A percentile compares a stretch with the other conserved stretches of the same genome.
These are phyloP conservation scores for Aporophyla lueneburgensis DNA, from an alignment of 2,888 invertebrate species.

Conservation along the genomic window DNA sequence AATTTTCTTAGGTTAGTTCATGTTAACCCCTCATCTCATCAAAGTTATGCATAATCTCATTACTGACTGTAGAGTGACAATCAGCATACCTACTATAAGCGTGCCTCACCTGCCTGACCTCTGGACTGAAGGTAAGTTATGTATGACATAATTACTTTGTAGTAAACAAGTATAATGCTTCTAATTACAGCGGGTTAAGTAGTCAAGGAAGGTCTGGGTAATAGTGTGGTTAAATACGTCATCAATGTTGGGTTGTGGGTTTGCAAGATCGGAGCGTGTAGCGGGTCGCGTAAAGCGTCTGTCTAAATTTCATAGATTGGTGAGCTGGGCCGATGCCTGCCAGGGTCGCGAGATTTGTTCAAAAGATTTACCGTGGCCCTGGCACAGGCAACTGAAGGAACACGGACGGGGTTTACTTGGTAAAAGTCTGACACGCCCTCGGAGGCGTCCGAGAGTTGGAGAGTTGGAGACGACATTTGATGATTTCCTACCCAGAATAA, in stretches of 20 bases:
- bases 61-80: not conserved
- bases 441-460: no score
- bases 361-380: no score
- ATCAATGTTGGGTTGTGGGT: not conserved
- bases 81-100: not conserved
- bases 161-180: constrained; percentile 48
- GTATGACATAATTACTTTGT: constrained; percentile 14
- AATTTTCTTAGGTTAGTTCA: not conserved
- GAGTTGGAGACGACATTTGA: no score
- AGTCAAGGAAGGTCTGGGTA: constrained; percentile 51
- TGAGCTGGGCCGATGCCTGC: no score
- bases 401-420: no score
- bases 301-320: no score
- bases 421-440: no score
- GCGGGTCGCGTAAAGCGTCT: not conserved
- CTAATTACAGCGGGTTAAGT: constrained; percentile 39
- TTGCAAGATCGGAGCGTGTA: constrained; percentile 6
- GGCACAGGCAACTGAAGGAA: no score
- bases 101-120: constrained; percentile 23
- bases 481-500: not conserved
- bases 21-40: not conserved
- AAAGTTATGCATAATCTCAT: not conserved
- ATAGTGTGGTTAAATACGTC: constrained; percentile 9
- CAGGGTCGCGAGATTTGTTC: no score
- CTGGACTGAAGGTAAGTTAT: not conserved